Base-by-base conservation (phyloP, 2,797 vertebrate genomes). In the Sebastes diploproa region DNA sequence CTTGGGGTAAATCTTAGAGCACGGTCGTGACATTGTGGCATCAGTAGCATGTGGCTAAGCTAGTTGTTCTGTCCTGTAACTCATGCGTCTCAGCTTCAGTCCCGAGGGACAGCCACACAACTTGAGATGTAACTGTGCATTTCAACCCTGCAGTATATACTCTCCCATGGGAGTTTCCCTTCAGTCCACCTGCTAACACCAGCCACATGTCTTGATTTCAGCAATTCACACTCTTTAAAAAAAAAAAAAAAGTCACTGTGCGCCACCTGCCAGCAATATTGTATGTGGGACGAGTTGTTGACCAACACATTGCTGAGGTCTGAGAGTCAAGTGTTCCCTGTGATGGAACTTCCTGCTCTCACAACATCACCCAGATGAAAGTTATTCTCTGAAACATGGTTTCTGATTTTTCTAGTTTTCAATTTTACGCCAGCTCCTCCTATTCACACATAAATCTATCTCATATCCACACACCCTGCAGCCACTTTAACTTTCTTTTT, bases 251-350 rank as follows among this genome's bases (percentile, higher is more conserved):
- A 14, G 13, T 22, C 42, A 25, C 58, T 52, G 27, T 34, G 64
- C 72, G 70, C 77, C 58, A 72, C 42, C 23, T 52, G 20, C 1
- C 46, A 52, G 50, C 50, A 9, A n/a, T 52, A 52, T n/a, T 52
- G 50, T 52, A 52, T 6, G 32, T 63, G 62, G 27, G 50, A 78
- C 56, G 76, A 68, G 55, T 73, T 77, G 72, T 83, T 78, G 72
- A 81, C 72, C 69, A 23, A 38, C 32, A 36, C 70, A 60, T 23
- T 22, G 18, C 72, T 25, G 50, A 83, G 74, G 46, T 65, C 61
- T 72, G 38, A 75, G 42, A 70, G 68, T 78, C 32, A 65, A 81
- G 76, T 58, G 30, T 55, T 52, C 22, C 22, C 29, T 68, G 10
- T 67, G 46, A 76, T 72, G 22, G 62, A 56, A 62, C 38, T 14